Base-by-base conservation (phyloP, 2,888 invertebrate genomes). In the Erynnis tages region DNA sequence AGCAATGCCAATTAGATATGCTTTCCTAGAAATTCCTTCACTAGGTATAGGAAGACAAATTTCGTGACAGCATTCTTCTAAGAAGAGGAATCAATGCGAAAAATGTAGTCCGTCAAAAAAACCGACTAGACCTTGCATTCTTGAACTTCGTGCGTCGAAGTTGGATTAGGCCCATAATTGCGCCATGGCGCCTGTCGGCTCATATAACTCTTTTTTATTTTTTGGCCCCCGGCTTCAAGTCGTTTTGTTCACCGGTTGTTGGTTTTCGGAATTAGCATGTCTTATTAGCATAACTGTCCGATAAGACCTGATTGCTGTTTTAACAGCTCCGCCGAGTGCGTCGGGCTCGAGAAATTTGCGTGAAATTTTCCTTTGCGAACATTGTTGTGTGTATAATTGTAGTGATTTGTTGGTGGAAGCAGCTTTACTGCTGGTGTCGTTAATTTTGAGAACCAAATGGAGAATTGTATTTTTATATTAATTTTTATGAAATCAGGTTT, bases 251-350 rank as follows among this genome's bases (percentile, higher is more conserved):
- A 56, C 65, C 69, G 78, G 78, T 82, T 89, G 89, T 89, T 89
- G 89, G 85, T 89, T 89, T 89, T 88, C 77, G 81, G 79, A 88
- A 89, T 89, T 89, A 89, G 89, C 86, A 83, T 85, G 89, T 88
- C 89, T 87, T 87, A 85, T 89, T 88, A 87, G 81, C 88, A 84
- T 89, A 83, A 79, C 84, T 79, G 82, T 76, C 76, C 73, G 86
- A 85, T 87, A 86, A 79, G 67, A 71, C 69, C 59, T 72, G 80
- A 86, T 88, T 82, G 80, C 75, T 81, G 81, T 83, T 82, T 82
- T 79, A 82, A 80, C 83, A 71, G 79, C 73, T 79, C 35, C 53
- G 46, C 48, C 44, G 29, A 55, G 54, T 40, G 45, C 45, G 37
- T 38, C 23, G 16, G 25, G 25, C 27, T 44, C 45, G 38, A 30